phyloP scores from a whole-genome alignment of 2,888 invertebrate species.

The Campoletis raptor region DNA sequence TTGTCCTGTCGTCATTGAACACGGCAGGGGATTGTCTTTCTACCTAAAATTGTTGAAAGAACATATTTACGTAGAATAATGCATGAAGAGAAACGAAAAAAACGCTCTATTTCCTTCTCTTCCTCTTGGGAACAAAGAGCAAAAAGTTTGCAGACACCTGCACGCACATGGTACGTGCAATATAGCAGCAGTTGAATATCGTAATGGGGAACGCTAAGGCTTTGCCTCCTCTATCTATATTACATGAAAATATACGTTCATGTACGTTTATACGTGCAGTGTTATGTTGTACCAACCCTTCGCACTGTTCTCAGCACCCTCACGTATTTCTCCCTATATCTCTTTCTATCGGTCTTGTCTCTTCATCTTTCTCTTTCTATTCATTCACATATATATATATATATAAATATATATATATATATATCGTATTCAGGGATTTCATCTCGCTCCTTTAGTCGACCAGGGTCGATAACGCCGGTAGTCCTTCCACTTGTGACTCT shows the following conservation, averaged over 20 bases:
- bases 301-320: conserved; percentile 55
- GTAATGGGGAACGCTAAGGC: conserved; percentile 37
- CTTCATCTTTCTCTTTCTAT: conserved; percentile 44
- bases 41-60: conserved; percentile 34
- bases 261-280: conserved; percentile 35
- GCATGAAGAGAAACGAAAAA: conserved; percentile 10
- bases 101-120: background rate
- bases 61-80: conserved; percentile 48
- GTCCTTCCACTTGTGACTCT: conserved; percentile 62
- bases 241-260: conserved; percentile 19
- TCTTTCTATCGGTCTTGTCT: conserved; percentile 38
- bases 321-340: conserved; percentile 30
- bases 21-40: background rate
- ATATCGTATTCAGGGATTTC: conserved; percentile 45
- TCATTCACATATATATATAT: background rate
- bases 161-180: conserved; percentile 51
- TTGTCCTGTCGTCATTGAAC: background rate
- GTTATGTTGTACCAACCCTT: conserved; percentile 60
- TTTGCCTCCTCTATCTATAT: conserved; percentile 9
- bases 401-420: conserved; percentile 5
- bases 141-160: conserved; percentile 50
- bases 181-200: conserved; percentile 40
- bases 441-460: conserved; percentile 54
- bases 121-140: background rate
- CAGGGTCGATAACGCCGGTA: conserved; percentile 66